Evolutionary conservation across 2,797 vertebrate genomes (phyloP).

Genomic region (Xerus rutilus): DNA sequence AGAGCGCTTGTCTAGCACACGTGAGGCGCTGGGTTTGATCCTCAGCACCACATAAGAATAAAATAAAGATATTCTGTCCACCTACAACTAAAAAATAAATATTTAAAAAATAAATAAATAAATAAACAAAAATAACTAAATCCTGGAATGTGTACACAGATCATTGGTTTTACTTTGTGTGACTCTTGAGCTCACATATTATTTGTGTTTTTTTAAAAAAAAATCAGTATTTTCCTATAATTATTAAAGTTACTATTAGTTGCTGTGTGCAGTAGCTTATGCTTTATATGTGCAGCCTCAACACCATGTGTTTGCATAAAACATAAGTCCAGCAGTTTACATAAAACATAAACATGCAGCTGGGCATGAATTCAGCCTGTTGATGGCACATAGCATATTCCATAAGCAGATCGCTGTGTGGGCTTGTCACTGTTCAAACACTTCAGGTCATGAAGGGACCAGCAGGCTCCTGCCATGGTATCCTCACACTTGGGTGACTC

Average conservation of each 20-base stretch:
- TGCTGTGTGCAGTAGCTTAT: neutral
- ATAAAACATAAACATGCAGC: neutral
- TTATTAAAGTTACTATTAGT: neutral
- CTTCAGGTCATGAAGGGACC: neutral
- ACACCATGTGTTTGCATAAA: constrained; percentile 29
- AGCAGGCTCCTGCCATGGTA: neutral
- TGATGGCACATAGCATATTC: neutral
- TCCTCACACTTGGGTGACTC: neutral
- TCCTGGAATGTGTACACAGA: neutral
- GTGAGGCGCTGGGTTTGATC: too few relatives aligned
- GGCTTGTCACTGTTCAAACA: neutral
- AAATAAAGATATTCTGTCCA: too few relatives aligned
- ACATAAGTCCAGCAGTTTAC: neutral
- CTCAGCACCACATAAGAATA: too few relatives aligned
- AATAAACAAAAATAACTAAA: neutral
- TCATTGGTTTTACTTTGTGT: constrained; percentile 25
- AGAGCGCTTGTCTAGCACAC: too few relatives aligned
- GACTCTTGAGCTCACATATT: neutral
- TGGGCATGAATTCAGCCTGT: neutral
- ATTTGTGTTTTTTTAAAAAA: constrained; percentile 6
- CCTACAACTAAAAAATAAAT: too few relatives aligned
- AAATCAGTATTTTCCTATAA: neutral
- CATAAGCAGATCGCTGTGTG: neutral
- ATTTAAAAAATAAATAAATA: too few relatives aligned
- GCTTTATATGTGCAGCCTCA: neutral